Percentiles rank a stretch among this genome's conserved stretches.
Evolutionary conservation across 2,888 invertebrate species (phyloP).

Genomic region (Nemotelus pantherinus): DNA sequence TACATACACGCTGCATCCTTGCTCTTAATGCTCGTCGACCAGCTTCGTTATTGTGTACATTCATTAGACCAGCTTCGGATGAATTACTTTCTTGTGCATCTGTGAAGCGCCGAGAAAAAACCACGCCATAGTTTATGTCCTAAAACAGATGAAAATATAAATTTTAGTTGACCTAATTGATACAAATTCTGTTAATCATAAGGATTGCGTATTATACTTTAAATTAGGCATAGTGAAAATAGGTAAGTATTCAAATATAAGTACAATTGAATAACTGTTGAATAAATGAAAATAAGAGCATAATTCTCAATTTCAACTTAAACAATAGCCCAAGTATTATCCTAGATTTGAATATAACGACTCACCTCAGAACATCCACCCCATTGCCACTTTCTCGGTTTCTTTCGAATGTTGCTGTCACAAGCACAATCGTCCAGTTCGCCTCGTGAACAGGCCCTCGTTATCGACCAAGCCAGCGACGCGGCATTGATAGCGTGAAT

Average conservation of each 20-base stretch:
- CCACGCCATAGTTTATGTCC: conserved; percentile 86
- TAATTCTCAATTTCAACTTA: no score
- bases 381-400: conserved; percentile 89
- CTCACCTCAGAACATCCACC: conserved; percentile 89
- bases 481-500: conserved; percentile 90
- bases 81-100: conserved; percentile 81
- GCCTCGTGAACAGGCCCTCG: conserved; percentile 85
- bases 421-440: conserved; percentile 90
- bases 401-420: conserved; percentile 79
- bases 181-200: no score
- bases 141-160: conserved; percentile 54
- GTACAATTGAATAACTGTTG: no score
- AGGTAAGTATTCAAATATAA: neutral
- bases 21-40: conserved; percentile 82
- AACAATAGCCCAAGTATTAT: no score
- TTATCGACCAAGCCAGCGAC: conserved; percentile 88
- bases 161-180: no score
- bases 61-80: conserved; percentile 82
- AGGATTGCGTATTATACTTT: neutral
- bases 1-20: conserved; percentile 87
- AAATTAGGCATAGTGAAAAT: conserved; percentile 5
- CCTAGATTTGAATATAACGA: no score
- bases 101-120: conserved; percentile 86
- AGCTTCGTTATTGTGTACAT: conserved; percentile 92
- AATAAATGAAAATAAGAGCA: no score